Evolutionary conservation across 2,113 vertebrate genomes (phyloP), one percentile per base, ranked within the genome.

Genomic region (Coregonus clupeaformis): DNA sequence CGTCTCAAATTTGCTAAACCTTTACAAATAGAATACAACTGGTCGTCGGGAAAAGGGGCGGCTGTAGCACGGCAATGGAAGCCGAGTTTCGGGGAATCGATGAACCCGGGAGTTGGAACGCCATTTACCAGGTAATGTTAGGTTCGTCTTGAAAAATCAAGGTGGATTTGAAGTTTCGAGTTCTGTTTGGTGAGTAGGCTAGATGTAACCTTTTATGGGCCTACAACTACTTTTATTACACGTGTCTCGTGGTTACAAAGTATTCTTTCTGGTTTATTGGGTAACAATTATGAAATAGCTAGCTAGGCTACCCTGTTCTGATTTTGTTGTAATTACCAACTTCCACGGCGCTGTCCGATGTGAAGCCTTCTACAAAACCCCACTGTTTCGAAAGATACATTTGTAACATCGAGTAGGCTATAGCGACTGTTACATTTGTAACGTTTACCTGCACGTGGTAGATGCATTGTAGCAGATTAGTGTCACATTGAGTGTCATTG

Each of bases 21-120:
- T 69, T 42, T 69, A 52, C 73, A 14, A 73, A 69, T 60, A 60
- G 27, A 20, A 7, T 42, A n/a, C 57, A 68, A 64, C 36, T 70
- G 64, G 70, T 4, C 62, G 36, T 62, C 71, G 47, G 75, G 47
- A 72, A 77, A 73, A 72, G 73, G 78, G 78, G 83, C 60, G 83
- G 77, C 83, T 81, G 87, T 83, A 77, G 84, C 84, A 89, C 87
- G 84, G 91, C 88, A 80, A 96, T 97, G 92, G 96, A 97, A 91
- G 94, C 92, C 91, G 96, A 97, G 90, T 97, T 97, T 91, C 93
- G 92, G 87, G 94, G 95, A 92, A 95, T 97, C 90, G 97, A 98
- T 92, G 94, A 94, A 87, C 92, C 91, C 80, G 92, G 91, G 91
- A 96, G 84, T 88, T 98, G 97, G 97, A 92, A 83, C 91, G 89